Base-by-base conservation (phyloP, 2,888 invertebrate species). In the Agrotis segetum region DNA sequence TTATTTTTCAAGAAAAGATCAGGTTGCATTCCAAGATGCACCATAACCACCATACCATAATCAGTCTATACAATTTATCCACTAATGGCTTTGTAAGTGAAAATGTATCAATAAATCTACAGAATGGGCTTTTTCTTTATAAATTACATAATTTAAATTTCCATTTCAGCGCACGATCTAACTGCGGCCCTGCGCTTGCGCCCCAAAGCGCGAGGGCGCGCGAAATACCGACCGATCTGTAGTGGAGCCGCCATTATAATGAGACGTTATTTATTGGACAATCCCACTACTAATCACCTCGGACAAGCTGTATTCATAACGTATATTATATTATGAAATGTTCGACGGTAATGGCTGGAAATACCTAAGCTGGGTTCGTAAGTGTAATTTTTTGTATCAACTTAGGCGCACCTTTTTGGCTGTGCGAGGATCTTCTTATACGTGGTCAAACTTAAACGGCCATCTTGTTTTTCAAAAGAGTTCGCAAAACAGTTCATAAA, bases 231-330 rank as follows among this genome's bases (percentile, higher is more conserved):
- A 86, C 85, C 90, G 89, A 92, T 92, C 91, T 88, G 87, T 89
- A 84, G 88, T 58, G 88, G 81, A 87, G 89, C 89, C 87, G 89
- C 92, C 88, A 92, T 93, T 92, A 92, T 95, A 95, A 95, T 94
- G 92, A 94, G 95, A 90, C 90, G 92, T 94, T 95, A 94, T 95
- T 95, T 95, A 95, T 95, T 93, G 91, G 89, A 92, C 93, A 90
- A 90, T 89, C 89, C 90, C 86, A 84, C 87, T 89, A 93, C 92
- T 93, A 94, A 94, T 93, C 92, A 92, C 89, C 77, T 76, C 73
- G 67, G 87, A 88, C 88, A 86, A 74, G 76, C 75, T 68, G 60
- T 83, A 83, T 77, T 83, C 69, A 74, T 63, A 56, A 56, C 40
- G 40, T 40, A 40, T 56, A 70, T 74, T 67, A 74, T 52, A 47